Evolutionary conservation across 1,140 invertebrate species (phyloP), one percentile per base, ranked within the genome.

Genomic region (Cydia splendana): DNA sequence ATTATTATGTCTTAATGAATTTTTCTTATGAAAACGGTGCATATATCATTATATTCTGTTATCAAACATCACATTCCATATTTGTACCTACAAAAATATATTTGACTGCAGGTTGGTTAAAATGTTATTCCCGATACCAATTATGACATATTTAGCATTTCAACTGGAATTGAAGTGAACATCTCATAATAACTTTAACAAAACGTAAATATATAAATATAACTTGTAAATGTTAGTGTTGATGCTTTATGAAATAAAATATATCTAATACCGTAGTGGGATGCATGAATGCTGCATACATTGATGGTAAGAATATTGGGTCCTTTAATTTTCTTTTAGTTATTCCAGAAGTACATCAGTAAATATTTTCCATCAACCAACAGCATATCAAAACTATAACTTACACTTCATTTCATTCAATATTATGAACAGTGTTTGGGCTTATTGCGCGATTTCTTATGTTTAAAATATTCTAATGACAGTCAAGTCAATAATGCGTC

Each of bases 1-100:
- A 75, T 75, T 65, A 57, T 67, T 75, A 20, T 65, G 69, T 57
- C 38, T 51, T 80, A 34, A 73, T 65, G 38, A 78, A 78, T 78
- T 78, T 80, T 71, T 79, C 81, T 84, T 82, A 84, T 84, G 82
- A 84, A 84, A 80, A 80, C 74, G 80, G 79, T 83, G 80, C 80
- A 75, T 77, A 80, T 76, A 57, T 65, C 67, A 53, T 75, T 76
- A 73, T 75, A 78, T 77, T 74, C 67, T 77, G 28, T 74, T 77
- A 62, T 83, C 81, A 77, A 85, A 83, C 85, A 86, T 91, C 89
- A 91, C 91, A 92, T 92, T 92, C 91, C 91, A 92, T 87, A 78
- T 81, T 85, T 87, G 85, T 91, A 91, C 81, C 24, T 24, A 24
- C 24, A 84, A 84, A 82, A 79, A 71, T 77, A 77, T 80, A 53